Conservation (phyloP, 2,888 invertebrate genomes). For the Athrips mouffetella region DNA sequence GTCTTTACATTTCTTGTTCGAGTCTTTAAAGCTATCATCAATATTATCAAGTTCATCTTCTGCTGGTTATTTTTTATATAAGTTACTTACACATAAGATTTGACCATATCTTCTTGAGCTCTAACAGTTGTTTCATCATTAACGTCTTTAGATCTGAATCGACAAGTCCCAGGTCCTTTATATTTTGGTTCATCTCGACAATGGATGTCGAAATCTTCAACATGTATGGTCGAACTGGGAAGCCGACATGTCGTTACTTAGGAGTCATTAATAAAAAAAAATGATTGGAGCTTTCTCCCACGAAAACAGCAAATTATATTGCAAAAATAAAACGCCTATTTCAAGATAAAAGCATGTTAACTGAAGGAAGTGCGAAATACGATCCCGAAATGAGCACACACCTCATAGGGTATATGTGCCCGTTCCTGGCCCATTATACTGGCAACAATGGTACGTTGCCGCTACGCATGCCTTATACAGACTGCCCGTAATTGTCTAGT, state of each 20-base stretch:
- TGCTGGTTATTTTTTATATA: not conserved
- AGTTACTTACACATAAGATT: not conserved
- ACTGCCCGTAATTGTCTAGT: slow-evolving; percentile 1
- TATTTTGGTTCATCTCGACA: slow-evolving; percentile 23
- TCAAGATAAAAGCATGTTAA: not conserved
- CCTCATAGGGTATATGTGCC: slow-evolving; percentile 7
- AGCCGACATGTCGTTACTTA: slow-evolving; percentile 14
- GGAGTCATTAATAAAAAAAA: slow-evolving; percentile 28
- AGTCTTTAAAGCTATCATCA: not conserved
- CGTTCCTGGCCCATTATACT: slow-evolving; percentile 3
- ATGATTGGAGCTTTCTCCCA: slow-evolving; percentile 29
- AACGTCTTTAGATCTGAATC: not conserved
- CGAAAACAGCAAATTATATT: slow-evolving; percentile 8
- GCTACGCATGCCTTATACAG: slow-evolving; percentile 3
- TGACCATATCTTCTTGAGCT: not conserved
- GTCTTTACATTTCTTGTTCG: not conserved
- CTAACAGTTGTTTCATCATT: not conserved
- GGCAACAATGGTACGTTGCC: slow-evolving; percentile 4
- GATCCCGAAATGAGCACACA: not conserved
- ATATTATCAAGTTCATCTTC: not conserved
- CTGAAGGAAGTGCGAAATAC: not conserved
- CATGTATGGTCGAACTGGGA: slow-evolving; percentile 25
- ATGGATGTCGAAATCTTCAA: slow-evolving; percentile 41
- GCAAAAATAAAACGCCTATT: not conserved
- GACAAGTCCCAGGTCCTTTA: not conserved